Evolutionary conservation across 2,888 invertebrate genomes (phyloP).

Genomic region (Cyclophora punctaria): DNA sequence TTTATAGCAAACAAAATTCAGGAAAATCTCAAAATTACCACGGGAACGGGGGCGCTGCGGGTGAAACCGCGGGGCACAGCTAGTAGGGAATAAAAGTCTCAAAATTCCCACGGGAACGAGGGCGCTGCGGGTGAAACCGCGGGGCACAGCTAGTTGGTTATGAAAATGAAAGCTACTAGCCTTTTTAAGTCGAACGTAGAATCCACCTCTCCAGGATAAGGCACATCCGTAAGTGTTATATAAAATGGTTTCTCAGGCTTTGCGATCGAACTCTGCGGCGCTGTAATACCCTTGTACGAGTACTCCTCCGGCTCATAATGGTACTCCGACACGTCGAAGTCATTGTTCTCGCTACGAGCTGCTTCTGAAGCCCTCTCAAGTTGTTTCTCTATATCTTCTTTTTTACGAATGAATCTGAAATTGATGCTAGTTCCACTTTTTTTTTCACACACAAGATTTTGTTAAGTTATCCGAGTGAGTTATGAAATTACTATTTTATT

Average conservation of each 20-base stretch:
- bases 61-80: no score
- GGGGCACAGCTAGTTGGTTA: no score
- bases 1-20: no score
- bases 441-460: no score
- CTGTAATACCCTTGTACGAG: constrained; percentile 31
- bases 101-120: no score
- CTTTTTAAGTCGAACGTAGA: constrained; percentile 55
- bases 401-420: constrained; percentile 45
- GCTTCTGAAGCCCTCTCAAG: constrained; percentile 26
- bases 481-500: no score
- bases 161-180: constrained; percentile 23
- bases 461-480: no score
- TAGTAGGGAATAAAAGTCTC: no score
- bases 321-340: constrained; percentile 47
- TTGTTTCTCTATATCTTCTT: constrained; percentile 46
- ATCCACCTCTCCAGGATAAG: constrained; percentile 53
- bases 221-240: constrained; percentile 53
- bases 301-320: constrained; percentile 31
- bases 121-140: no score
- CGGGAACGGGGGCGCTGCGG: no score
- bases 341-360: constrained; percentile 33
- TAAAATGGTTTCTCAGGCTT: constrained; percentile 42
- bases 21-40: no score
- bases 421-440: neutral
- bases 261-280: constrained; percentile 21